Evolutionary conservation across 1,140 invertebrate genomes (phyloP).

Genomic region (honey bee (Apis mellifera)): Amel_HAv3.1 CM009940.2:10293501-10294000

Average conservation of each 20-base stretch:
- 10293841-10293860: constrained; percentile 16
- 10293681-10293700: constrained; percentile 2
- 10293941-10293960: constrained; percentile 4
- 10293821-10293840: constrained; percentile 1
- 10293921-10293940: constrained; percentile 46
- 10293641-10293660: background rate
- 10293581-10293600: constrained; percentile 4
- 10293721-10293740: background rate
- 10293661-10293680: background rate
- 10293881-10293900: background rate
- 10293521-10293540: background rate
- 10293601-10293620: background rate
- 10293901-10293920: constrained; percentile 25
- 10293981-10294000: background rate
- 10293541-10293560: background rate
- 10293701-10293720: background rate
- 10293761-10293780: background rate
- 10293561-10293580: background rate
- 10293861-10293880: background rate
- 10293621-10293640: background rate
- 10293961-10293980: constrained; percentile 36
- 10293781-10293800: background rate
- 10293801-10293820: background rate
- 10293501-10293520: background rate
- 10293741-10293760: background rate